phyloP scores from a whole-genome alignment of 2,113 vertebrate species.

The Rhinoderma darwinii region DNA sequence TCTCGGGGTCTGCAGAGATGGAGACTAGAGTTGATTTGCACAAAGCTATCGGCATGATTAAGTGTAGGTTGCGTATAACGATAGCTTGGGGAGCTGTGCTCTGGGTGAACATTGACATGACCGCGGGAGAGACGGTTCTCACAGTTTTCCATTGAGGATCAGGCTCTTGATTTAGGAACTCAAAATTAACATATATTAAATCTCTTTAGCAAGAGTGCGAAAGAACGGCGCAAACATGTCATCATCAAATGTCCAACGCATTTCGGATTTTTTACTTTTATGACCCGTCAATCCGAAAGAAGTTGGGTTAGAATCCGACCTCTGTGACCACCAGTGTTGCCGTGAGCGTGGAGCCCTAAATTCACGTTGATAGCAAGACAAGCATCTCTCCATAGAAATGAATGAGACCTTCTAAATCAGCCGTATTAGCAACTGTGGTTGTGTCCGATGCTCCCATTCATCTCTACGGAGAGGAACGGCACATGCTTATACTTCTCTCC shows the following conservation, averaged over 20 bases:
- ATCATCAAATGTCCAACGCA: not conserved
- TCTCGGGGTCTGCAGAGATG: constrained; percentile 33
- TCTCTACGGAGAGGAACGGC: too few species aligned
- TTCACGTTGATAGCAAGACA: not conserved
- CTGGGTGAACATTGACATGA: constrained; percentile 3
- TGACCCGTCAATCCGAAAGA: not conserved
- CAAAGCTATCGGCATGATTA: constrained; percentile 42
- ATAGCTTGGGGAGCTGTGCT: constrained; percentile 3
- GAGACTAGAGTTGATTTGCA: constrained; percentile 45
- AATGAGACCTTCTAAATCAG: not conserved
- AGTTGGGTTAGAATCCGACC: not conserved
- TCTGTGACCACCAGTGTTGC: not conserved
- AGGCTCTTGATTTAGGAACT: not conserved
- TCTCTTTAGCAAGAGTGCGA: not conserved
- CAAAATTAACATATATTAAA: not conserved
- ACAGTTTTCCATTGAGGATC: not conserved
- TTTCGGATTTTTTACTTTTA: not conserved
- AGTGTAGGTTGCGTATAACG: constrained; percentile 18
- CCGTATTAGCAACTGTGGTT: too few species aligned
- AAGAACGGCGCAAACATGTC: not conserved
- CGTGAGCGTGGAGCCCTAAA: not conserved
- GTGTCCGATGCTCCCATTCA: too few species aligned
- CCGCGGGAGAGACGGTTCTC: not conserved
- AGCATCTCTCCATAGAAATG: not conserved
- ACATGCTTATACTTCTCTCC: too few species aligned